Evolutionary conservation across 2,797 vertebrate species (phyloP).

Genomic region (Oophaga sylvatica): DNA sequence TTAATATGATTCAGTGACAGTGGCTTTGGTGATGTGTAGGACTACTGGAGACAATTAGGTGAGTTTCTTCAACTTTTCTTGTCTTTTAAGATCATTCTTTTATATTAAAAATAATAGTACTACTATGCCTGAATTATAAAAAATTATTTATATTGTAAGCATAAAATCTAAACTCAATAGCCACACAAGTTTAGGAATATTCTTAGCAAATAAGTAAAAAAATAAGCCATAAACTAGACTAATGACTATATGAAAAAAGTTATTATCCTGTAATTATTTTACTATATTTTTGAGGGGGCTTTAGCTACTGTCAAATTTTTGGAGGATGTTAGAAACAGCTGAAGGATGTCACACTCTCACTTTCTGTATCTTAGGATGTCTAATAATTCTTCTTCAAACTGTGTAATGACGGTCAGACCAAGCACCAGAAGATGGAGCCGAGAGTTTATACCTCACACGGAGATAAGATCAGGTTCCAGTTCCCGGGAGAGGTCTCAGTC

Average conservation of each 20-base stretch:
- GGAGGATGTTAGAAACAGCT: neutral
- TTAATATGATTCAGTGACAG: constrained; percentile 16
- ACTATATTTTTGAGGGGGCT: neutral
- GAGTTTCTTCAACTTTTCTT: constrained; percentile 3
- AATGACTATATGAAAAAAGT: neutral
- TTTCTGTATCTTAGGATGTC: neutral
- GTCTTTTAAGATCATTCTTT: neutral
- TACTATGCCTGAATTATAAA: neutral
- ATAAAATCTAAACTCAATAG: neutral
- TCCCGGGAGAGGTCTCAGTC: constrained; percentile 58
- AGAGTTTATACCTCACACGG: constrained; percentile 50
- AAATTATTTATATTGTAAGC: neutral
- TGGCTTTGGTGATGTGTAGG: neutral
- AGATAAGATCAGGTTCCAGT: constrained; percentile 27
- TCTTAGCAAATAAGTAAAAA: neutral
- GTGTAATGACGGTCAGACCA: constrained; percentile 54
- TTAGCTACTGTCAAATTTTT: neutral
- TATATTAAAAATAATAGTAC: neutral
- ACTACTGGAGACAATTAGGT: constrained; percentile 38
- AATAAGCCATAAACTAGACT: neutral
- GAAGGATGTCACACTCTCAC: neutral
- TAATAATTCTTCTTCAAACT: constrained; percentile 13
- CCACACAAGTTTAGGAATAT: neutral
- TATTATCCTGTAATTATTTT: neutral
- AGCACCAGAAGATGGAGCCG: constrained; percentile 54